Evolutionary conservation across 2,797 vertebrate genomes (phyloP).

Genomic region (Ctenopoma kingsleyae): DNA sequence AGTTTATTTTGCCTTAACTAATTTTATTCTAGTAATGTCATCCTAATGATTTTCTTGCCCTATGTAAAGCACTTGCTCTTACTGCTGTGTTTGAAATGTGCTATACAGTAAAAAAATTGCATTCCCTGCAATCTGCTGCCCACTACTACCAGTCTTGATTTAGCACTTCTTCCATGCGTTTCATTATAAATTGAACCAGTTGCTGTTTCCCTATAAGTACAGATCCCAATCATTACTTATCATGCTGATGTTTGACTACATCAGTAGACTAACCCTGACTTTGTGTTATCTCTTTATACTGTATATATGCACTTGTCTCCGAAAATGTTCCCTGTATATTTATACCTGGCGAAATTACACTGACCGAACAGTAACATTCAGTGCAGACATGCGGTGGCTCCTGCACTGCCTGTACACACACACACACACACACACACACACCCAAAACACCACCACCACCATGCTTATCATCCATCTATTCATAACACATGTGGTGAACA

Average conservation of each 20-base stretch:
- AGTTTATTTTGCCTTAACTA: too few relatives aligned
- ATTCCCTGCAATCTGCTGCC: neutral
- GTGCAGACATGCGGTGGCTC: neutral
- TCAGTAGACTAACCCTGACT: neutral
- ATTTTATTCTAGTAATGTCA: too few relatives aligned
- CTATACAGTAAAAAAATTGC: too few relatives aligned
- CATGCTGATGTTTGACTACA: constrained; percentile 10
- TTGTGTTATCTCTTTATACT: neutral
- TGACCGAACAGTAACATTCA: constrained; percentile 11
- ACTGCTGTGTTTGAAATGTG: too few relatives aligned
- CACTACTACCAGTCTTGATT: constrained; percentile 39
- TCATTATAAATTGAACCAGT: constrained; percentile 28
- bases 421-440: neutral
- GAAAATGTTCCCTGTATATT: neutral
- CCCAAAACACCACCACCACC: neutral
- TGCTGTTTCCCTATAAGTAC: constrained; percentile 22
- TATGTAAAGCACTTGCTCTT: too few relatives aligned
- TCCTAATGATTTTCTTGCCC: too few relatives aligned
- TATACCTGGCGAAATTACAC: constrained; percentile 4
- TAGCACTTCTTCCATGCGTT: constrained; percentile 31
- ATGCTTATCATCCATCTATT: constrained; percentile 38
- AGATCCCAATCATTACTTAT: neutral
- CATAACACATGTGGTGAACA: constrained; percentile 17
- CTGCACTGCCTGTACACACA: neutral
- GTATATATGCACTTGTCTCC: too few relatives aligned